These are phyloP conservation scores for Philaenus spumarius DNA, from an alignment of 1,140 invertebrate genomes.

Conservation along the genomic window DNA sequence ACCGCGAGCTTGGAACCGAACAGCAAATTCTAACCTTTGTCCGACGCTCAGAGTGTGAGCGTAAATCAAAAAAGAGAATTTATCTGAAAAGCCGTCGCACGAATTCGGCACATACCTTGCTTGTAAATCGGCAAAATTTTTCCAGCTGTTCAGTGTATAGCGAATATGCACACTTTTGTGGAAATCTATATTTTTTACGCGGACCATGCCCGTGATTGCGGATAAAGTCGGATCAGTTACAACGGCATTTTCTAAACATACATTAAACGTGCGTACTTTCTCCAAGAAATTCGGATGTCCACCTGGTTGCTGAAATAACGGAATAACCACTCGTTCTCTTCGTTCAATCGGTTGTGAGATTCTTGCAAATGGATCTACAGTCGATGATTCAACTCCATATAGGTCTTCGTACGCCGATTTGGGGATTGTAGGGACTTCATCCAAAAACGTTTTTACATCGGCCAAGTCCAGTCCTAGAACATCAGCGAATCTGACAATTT, in stretches of 20 bases:
- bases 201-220: conserved; percentile 76
- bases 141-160: conserved; percentile 82
- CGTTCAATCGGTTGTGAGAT: conserved; percentile 6
- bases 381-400: conserved; percentile 44
- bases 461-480: conserved; percentile 88
- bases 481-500: conserved; percentile 93
- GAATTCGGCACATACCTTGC: conserved; percentile 80
- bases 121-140: conserved; percentile 70
- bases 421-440: conserved; percentile 82
- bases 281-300: conserved; percentile 69
- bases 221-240: conserved; percentile 61
- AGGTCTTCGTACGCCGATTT: conserved; percentile 75
- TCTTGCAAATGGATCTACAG: not conserved
- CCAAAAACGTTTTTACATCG: conserved; percentile 80
- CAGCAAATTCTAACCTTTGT: conserved; percentile 69
- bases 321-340: conserved; percentile 45
- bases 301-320: conserved; percentile 78
- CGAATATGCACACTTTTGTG: conserved; percentile 84
- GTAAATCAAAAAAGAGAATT: conserved; percentile 72
- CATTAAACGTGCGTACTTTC: conserved; percentile 45
- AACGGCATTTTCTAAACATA: conserved; percentile 78
- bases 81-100: conserved; percentile 89
- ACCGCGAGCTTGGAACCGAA: conserved; percentile 74
- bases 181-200: conserved; percentile 85
- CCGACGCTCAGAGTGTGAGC: conserved; percentile 59